Conservation (phyloP, 2,113 vertebrate genomes). For the Hyla sarda region DNA sequence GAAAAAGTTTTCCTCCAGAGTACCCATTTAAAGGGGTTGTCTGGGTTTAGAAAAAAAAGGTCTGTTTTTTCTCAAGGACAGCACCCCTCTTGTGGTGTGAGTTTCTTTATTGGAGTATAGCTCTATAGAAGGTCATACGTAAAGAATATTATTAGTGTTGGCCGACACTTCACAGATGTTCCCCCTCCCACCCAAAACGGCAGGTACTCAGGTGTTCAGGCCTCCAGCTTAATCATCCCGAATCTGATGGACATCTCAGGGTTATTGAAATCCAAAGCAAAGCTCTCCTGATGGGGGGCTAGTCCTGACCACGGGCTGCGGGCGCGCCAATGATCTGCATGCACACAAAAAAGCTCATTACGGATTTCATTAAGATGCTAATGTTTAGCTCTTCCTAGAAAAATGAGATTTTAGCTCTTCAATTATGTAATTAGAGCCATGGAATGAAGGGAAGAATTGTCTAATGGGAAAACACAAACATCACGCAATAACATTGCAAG, state of each 20-base stretch:
- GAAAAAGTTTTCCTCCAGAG: no score
- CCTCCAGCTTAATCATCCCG: neutral
- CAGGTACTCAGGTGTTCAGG: conserved; percentile 32
- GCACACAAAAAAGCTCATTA: conserved; percentile 72
- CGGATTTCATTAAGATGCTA: conserved; percentile 86
- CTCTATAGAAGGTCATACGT: no score
- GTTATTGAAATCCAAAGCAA: conserved; percentile 22
- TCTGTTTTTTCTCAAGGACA: no score
- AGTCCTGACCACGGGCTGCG: conserved; percentile 26
- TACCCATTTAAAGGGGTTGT: no score
- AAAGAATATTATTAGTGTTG: neutral
- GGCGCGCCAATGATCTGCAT: conserved; percentile 41
- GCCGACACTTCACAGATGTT: neutral
- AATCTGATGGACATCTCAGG: conserved; percentile 35
- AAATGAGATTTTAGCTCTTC: conserved; percentile 81
- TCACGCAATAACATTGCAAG: conserved; percentile 57
- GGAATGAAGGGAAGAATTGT: conserved; percentile 78
- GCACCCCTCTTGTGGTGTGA: no score
- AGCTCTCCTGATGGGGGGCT: conserved; percentile 27
- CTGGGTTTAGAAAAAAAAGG: no score
- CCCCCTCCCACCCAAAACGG: neutral
- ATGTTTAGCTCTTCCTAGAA: conserved; percentile 84
- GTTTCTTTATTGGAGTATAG: no score
- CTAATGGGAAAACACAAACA: conserved; percentile 77
- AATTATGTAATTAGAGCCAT: conserved; percentile 82